Evolutionary conservation across 2,797 vertebrate genomes (phyloP).

Genomic region (Phrynocephalus forsythii): DNA sequence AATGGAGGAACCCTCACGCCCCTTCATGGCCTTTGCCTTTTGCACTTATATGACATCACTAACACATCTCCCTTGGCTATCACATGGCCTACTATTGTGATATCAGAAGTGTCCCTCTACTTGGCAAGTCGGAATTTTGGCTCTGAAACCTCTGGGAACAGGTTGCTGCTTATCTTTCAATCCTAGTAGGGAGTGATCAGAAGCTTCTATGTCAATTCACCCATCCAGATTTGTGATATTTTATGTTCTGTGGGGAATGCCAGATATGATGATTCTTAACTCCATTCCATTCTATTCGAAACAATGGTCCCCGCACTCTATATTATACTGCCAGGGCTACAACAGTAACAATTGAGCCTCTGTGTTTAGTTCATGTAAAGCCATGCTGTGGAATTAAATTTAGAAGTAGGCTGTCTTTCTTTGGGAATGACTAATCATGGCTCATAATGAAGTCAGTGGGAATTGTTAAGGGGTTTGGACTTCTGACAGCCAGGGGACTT

Average conservation of each 20-base stretch:
- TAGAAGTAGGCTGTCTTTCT: conserved; percentile 11
- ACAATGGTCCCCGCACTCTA: neutral
- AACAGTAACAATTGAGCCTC: neutral
- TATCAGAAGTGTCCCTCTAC: no score
- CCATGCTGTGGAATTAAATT: conserved; percentile 1
- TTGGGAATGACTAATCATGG: conserved; percentile 14
- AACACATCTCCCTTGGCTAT: no score
- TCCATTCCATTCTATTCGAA: neutral
- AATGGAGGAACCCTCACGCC: no score
- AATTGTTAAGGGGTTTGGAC: neutral
- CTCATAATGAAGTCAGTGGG: neutral
- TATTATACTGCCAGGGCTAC: neutral
- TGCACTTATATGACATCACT: no score
- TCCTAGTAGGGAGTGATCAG: neutral
- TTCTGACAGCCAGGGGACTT: conserved; percentile 7
- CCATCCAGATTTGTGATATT: neutral
- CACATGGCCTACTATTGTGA: no score
- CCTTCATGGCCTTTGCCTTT: no score
- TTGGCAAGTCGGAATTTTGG: no score
- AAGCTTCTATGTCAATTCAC: neutral
- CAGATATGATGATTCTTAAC: neutral
- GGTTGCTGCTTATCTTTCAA: no score
- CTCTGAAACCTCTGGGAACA: no score
- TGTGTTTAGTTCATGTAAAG: neutral
- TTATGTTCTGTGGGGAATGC: neutral